Percentiles rank a stretch among this genome's conserved stretches.
Evolutionary conservation across 2,888 invertebrate genomes (phyloP).

Genomic region (Apodemia hepburni): DNA sequence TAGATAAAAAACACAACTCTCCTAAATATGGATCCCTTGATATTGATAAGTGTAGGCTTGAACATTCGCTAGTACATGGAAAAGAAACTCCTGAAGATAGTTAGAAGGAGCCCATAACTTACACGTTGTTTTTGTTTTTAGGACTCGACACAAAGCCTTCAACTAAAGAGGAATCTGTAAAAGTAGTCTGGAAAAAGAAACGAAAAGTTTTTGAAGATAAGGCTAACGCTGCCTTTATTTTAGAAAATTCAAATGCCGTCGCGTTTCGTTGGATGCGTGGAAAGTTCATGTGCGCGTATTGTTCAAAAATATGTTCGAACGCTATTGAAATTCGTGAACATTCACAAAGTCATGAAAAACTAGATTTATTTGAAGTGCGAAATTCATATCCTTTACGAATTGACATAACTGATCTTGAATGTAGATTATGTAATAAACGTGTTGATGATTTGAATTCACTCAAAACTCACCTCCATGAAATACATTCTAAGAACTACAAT

Average conservation of each 20-base stretch:
- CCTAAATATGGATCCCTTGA: constrained; percentile 41
- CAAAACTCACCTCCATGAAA: constrained; percentile 44
- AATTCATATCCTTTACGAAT: constrained; percentile 53
- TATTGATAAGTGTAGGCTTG: background rate
- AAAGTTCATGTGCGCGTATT: constrained; percentile 57
- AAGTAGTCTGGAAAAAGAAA: constrained; percentile 49
- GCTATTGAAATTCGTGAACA: constrained; percentile 46
- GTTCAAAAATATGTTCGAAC: constrained; percentile 41
- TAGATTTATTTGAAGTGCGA: constrained; percentile 45
- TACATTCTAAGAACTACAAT: constrained; percentile 40
- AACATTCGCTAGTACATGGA: background rate
- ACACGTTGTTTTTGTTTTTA: constrained; percentile 45
- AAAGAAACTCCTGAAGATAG: background rate
- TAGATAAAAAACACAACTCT: constrained; percentile 45
- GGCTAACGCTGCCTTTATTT: constrained; percentile 52
- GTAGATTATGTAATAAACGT: constrained; percentile 41
- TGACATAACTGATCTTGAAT: constrained; percentile 50
- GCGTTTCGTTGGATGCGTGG: constrained; percentile 55
- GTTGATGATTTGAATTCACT: constrained; percentile 39
- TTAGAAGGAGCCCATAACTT: background rate
- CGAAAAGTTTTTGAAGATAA: constrained; percentile 42
- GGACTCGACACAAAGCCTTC: constrained; percentile 37
- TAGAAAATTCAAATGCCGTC: constrained; percentile 55
- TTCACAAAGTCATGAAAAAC: constrained; percentile 43
- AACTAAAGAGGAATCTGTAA: constrained; percentile 30